phyloP scores from a whole-genome alignment of 2,797 vertebrate genomes.

The Mormyrops boulengeri region DNA sequence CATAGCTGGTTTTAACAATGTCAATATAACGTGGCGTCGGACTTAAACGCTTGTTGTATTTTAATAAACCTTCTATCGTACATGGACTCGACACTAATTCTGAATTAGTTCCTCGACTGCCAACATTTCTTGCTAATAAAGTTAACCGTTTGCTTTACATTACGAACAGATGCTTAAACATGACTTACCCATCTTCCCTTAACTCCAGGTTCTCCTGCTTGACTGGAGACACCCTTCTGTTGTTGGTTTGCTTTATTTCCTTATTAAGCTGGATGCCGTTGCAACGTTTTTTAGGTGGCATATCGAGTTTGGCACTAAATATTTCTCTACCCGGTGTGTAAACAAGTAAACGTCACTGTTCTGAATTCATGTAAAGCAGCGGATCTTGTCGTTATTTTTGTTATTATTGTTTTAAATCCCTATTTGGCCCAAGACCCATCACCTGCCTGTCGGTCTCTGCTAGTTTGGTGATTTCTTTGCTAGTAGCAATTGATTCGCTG shows the following conservation, averaged over 20 bases:
- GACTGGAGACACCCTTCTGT: conserved; percentile 21
- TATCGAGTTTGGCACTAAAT: conserved; percentile 1
- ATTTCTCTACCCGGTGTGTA: background rate
- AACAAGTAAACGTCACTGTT: background rate
- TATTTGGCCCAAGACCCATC: background rate
- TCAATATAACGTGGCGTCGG: background rate
- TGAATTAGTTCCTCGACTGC: background rate
- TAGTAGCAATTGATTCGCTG: conserved; percentile 9
- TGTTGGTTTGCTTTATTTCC: conserved; percentile 27
- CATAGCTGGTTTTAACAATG: background rate
- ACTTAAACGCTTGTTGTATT: background rate
- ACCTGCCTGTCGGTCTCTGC: background rate
- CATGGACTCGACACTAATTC: background rate
- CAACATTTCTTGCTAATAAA: background rate
- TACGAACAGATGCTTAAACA: background rate
- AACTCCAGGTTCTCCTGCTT: conserved; percentile 16
- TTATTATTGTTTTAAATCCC: background rate
- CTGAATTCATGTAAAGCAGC: background rate
- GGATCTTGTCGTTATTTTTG: background rate
- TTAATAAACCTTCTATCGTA: background rate
- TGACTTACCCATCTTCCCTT: conserved; percentile 28
- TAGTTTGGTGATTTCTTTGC: background rate
- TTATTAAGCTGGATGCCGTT: conserved; percentile 27
- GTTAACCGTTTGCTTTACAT: background rate
- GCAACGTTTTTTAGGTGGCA: conserved; percentile 41